Evolutionary conservation across 2,113 vertebrate species (phyloP), one percentile per base, ranked within the genome.

Genomic region (Lagopus leucura): DNA sequence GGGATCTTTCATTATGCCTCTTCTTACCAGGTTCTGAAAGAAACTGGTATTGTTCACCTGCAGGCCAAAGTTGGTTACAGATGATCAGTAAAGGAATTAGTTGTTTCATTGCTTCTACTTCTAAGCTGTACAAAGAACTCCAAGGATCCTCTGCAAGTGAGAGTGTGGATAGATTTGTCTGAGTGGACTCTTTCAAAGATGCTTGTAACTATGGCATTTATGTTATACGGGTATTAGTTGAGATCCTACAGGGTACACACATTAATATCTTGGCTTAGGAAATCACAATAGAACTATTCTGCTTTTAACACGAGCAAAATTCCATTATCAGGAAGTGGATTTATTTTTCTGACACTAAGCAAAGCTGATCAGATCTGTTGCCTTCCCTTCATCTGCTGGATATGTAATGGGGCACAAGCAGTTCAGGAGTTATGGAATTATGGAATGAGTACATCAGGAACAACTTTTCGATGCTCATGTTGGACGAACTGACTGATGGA

Each of bases 221-320:
- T 3, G 0, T 15, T 54, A 28, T 57, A 28, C 27, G 45, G 42
- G 52, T 74, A 70, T 42, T 52, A 80, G 3, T 47, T 82, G n/a
- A 36, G 38, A 27, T 27, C 50, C 48, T 86, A 5, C 55, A 45
- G 12, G 0, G 1, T 73, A n/a, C 25, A 50, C 52, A 18, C 0
- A 0, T 24, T 10, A 36, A 8, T 27, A 58, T 19, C 32, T 70
- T 0, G 0, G n/a, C 45, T 71, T 73, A 14, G 11, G 5, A 76
- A 63, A 11, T 50, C 34, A 34, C 27, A 20, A 1, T 2, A 70
- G 34, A 69, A 87, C 15, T 80, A 22, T 50, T 76, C 60, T 76
- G 24, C 74, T 75, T 19, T 48, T 64, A 55, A 38, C 27, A 50
- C 7, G 2, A 16, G 16, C 11, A 18, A 16, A 77, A 75, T 13